These are phyloP conservation scores for Bombyx mandarina DNA, from an alignment of 1,140 invertebrate species.

Conservation along the genomic window DNA sequence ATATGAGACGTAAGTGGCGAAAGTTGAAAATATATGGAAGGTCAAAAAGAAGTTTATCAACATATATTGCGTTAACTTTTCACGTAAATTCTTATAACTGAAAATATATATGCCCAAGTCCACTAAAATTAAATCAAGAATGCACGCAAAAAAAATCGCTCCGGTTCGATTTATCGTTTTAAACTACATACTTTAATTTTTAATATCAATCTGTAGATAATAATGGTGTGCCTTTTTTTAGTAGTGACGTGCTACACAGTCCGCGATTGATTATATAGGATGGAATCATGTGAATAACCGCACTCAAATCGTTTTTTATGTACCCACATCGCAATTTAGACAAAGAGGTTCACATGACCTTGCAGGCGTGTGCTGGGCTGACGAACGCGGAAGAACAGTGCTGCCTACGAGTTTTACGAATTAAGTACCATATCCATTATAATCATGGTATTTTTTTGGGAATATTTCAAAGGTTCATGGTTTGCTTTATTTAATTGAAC, in stretches of 20 bases:
- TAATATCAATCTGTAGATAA: no score
- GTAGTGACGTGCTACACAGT: no score
- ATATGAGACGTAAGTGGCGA: constrained; percentile 5
- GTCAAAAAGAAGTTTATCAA: constrained; percentile 2
- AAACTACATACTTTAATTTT: no score
- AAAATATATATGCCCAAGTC: no score
- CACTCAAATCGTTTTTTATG: constrained; percentile 13
- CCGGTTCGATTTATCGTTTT: no score
- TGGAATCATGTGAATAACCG: neutral
- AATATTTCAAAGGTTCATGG: no score
- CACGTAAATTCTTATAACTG: no score
- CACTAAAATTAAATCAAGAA: no score
- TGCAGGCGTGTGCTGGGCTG: constrained; percentile 45
- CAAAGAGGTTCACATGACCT: constrained; percentile 61
- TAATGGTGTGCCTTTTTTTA: no score
- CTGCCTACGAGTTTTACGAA: constrained; percentile 49
- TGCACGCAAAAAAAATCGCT: no score
- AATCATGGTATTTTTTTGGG: no score
- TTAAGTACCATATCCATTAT: constrained; percentile 15
- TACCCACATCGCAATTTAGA: constrained; percentile 33
- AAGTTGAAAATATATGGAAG: constrained; percentile 9
- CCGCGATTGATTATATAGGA: neutral
- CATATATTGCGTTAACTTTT: neutral
- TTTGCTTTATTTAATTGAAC: no score
- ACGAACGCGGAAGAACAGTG: constrained; percentile 56